Percentiles rank a stretch among this genome's conserved stretches.
phyloP scores from a whole-genome alignment of 2,797 vertebrate species.

The Paedocypris micromegethes region DNA sequence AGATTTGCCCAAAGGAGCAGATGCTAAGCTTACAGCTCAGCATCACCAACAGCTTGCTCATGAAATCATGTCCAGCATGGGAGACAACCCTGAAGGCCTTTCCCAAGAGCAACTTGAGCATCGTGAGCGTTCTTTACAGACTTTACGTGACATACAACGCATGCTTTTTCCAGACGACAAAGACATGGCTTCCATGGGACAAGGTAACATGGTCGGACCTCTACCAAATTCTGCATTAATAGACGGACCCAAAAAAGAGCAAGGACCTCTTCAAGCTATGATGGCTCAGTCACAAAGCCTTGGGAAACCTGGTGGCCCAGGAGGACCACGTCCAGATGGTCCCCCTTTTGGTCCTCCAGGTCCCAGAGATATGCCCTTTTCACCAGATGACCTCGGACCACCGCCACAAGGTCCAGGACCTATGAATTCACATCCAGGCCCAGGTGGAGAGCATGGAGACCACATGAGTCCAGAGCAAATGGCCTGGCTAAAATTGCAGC shows the following conservation, averaged over 20 bases:
- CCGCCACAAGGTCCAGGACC: conserved; percentile 80
- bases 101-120: conserved; percentile 89
- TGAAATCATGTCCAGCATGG: conserved; percentile 81
- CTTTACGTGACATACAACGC: conserved; percentile 92
- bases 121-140: conserved; percentile 73
- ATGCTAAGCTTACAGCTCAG: conserved; percentile 53
- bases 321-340: conserved; percentile 85
- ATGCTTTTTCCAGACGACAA: conserved; percentile 98
- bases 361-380: conserved; percentile 91
- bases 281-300: conserved; percentile 97
- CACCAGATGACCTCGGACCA: conserved; percentile 91
- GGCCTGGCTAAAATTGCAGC: conserved; percentile 95
- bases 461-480: conserved; percentile 98
- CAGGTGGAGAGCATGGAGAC: conserved; percentile 82
- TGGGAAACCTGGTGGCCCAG: conserved; percentile 80
- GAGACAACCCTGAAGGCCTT: conserved; percentile 92
- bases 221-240: conserved; percentile 63
- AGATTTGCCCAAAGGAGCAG: conserved; percentile 51
- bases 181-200: conserved; percentile 65
- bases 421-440: conserved; percentile 76
- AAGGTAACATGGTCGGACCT: conserved; percentile 56
- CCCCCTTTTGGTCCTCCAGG: conserved; percentile 87
- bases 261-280: conserved; percentile 95
- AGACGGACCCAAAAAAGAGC: conserved; percentile 71
- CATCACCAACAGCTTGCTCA: conserved; percentile 76